Conservation (phyloP, 2,113 vertebrate genomes). For the Lynx canadensis region DNA sequence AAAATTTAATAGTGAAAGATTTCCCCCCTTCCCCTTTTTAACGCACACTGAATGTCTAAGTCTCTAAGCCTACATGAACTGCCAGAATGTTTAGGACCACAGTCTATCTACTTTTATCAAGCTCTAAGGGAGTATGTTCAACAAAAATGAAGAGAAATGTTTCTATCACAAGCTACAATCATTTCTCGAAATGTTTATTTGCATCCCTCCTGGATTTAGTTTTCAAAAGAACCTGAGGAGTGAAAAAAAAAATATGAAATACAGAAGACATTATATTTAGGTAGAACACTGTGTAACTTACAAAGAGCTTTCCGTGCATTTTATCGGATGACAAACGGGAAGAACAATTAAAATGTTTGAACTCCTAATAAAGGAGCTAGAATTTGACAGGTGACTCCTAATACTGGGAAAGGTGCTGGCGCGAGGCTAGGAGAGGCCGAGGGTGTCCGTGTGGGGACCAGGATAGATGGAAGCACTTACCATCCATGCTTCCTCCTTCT, state of each 20-base stretch:
- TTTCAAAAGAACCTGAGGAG: not conserved
- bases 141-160: constrained; percentile 8
- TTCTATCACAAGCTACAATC: not conserved
- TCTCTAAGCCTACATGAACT: not conserved
- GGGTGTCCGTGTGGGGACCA: constrained; percentile 79
- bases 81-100: not conserved
- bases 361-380: constrained; percentile 60
- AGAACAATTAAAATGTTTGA: constrained; percentile 74
- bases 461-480: constrained; percentile 76
- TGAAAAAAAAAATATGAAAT: constrained; percentile 6
- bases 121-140: not conserved
- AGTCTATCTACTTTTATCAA: not conserved
- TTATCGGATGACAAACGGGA: constrained; percentile 6
- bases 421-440: constrained; percentile 73
- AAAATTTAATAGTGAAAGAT: not conserved
- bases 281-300: not conserved
- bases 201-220: not conserved
- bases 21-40: not conserved
- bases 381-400: constrained; percentile 77
- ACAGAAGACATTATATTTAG: not conserved
- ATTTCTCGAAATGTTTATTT: constrained; percentile 42
- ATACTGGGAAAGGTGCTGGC: constrained; percentile 61
- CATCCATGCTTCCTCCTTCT: constrained; percentile 80
- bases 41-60: not conserved
- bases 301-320: constrained; percentile 2